phyloP scores from a whole-genome alignment of 2,797 vertebrate species.

The Sebastes reedi region DNA sequence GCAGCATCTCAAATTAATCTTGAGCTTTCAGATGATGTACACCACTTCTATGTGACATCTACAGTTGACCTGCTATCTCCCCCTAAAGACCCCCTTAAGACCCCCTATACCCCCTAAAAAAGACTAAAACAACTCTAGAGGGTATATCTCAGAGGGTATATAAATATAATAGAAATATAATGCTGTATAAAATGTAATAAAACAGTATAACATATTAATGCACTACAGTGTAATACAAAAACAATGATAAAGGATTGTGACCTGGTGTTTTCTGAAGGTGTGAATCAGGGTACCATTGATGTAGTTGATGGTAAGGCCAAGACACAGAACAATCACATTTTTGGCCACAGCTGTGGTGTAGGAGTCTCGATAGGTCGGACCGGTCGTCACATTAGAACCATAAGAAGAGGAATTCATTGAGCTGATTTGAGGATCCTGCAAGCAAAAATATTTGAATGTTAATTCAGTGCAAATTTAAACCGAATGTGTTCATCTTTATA shows the following conservation, averaged over 20 bases:
- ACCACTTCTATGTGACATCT: too few relatives aligned
- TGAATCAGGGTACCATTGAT: constrained; percentile 69
- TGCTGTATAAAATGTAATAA: not conserved
- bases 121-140: too few relatives aligned
- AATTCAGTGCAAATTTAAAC: not conserved
- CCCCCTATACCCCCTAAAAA: too few relatives aligned
- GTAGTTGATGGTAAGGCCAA: constrained; percentile 69
- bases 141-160: not conserved
- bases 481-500: not conserved
- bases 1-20: too few relatives aligned
- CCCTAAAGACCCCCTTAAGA: too few relatives aligned
- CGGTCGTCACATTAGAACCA: not conserved
- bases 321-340: constrained; percentile 65
- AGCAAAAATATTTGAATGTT: not conserved
- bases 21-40: too few relatives aligned
- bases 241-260: not conserved
- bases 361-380: constrained; percentile 3
- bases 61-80: too few relatives aligned
- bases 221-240: not conserved
- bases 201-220: not conserved
- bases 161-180: not conserved
- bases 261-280: constrained; percentile 70
- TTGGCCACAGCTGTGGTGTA: constrained; percentile 51
- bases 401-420: constrained; percentile 43
- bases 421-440: not conserved